Conservation (phyloP, 2,888 invertebrate genomes). For the Disparrhopalites patrizii region DNA sequence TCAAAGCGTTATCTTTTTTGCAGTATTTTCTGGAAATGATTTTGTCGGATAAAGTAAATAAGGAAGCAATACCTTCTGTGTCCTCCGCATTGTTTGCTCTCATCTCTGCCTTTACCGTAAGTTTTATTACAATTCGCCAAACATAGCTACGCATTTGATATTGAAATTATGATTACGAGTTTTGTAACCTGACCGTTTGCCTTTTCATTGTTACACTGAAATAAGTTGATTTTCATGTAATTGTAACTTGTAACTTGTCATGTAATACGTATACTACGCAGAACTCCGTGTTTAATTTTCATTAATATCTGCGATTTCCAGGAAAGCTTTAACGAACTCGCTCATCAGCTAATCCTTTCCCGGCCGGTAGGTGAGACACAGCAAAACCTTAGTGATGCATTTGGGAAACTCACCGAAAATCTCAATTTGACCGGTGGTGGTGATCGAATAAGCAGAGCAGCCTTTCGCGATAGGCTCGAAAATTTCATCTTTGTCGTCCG, state of each 20-base stretch:
- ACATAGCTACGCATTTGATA: background rate
- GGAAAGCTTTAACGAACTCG: conserved; percentile 43
- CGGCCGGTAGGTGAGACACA: conserved; percentile 34
- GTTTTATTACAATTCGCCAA: too few species aligned
- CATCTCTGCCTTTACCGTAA: conserved; percentile 63
- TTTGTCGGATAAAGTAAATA: conserved; percentile 62
- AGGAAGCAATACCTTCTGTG: conserved; percentile 60
- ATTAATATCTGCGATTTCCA: conserved; percentile 14
- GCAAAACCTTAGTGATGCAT: conserved; percentile 38
- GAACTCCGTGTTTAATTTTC: too few species aligned
- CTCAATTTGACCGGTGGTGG: conserved; percentile 44
- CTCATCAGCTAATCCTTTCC: conserved; percentile 41
- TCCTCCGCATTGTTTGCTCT: conserved; percentile 62
- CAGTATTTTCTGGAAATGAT: conserved; percentile 64
- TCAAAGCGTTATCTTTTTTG: conserved; percentile 47
- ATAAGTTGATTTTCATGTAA: conserved; percentile 7
- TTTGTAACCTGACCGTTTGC: background rate
- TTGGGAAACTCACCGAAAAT: conserved; percentile 40
- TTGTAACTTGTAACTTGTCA: background rate
- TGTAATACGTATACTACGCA: background rate
- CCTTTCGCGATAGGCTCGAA: conserved; percentile 44
- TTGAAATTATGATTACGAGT: background rate
- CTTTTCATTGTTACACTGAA: background rate
- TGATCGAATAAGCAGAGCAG: conserved; percentile 43
- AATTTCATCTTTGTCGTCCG: conserved; percentile 44